Conservation (phyloP, 2,888 invertebrate genomes). For the Cosmia pyralina region DNA sequence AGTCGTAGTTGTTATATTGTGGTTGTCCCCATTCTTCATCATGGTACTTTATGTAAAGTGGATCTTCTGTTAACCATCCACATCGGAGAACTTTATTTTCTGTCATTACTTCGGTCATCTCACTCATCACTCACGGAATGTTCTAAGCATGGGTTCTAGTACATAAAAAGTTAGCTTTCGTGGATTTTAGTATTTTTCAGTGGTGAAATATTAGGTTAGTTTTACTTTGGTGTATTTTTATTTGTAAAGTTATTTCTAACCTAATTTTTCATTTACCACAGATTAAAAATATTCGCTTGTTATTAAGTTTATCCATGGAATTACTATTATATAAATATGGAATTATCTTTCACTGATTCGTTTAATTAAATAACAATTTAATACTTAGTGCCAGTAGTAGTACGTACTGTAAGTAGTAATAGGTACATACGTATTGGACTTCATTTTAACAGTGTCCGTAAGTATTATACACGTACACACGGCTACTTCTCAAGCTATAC, state of each 20-base stretch:
- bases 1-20: slow-evolving; percentile 70
- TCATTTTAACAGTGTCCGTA: too few species aligned
- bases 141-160: background rate
- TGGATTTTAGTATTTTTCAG: background rate
- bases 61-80: slow-evolving; percentile 80
- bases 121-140: background rate
- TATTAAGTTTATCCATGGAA: too few species aligned
- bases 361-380: too few species aligned
- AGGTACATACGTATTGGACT: too few species aligned
- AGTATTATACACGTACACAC: too few species aligned
- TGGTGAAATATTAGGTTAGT: too few species aligned
- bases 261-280: slow-evolving; percentile 19
- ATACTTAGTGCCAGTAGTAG: too few species aligned
- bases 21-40: slow-evolving; percentile 86
- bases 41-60: slow-evolving; percentile 81
- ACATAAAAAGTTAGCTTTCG: background rate
- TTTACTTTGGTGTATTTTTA: background rate
- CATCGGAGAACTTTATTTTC: slow-evolving; percentile 70
- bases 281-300: slow-evolving; percentile 2
- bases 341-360: background rate
- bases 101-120: slow-evolving; percentile 18
- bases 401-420: too few species aligned
- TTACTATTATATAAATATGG: too few species aligned
- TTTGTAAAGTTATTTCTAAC: slow-evolving; percentile 14
- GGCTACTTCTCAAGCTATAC: too few species aligned